These are phyloP conservation scores for Hippocampus guttulatus DNA, from an alignment of 2,113 vertebrate genomes.

Conservation along the genomic window DNA sequence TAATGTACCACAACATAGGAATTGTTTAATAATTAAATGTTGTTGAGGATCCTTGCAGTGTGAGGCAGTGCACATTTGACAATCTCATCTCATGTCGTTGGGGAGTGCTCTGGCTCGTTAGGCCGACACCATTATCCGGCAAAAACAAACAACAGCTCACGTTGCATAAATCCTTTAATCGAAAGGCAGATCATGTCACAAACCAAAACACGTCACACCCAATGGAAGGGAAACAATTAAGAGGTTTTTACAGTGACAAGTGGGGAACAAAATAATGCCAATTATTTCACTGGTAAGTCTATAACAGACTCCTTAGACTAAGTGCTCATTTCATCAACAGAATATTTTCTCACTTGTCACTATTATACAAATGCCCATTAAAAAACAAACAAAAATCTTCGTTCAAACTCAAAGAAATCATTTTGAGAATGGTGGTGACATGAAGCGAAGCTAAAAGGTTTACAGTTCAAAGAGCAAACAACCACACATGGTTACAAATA, in stretches of 20 bases:
- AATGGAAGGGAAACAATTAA: slow-evolving; percentile 23
- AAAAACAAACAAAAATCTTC: background rate
- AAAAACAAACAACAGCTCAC: slow-evolving; percentile 21
- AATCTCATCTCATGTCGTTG: slow-evolving; percentile 26
- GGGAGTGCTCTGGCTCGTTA: slow-evolving; percentile 15
- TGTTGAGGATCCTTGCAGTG: background rate
- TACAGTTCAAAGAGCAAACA: background rate
- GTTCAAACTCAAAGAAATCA: background rate
- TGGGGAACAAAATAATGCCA: background rate
- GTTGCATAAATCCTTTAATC: slow-evolving; percentile 60
- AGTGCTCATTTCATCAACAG: background rate
- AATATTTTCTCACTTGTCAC: background rate
- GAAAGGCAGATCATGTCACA: slow-evolving; percentile 50
- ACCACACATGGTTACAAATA: background rate
- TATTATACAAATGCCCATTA: background rate
- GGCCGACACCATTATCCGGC: slow-evolving; percentile 18
- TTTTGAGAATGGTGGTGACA: background rate
- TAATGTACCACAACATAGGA: slow-evolving; percentile 2
- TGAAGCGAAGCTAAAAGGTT: background rate
- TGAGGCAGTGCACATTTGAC: slow-evolving; percentile 13
- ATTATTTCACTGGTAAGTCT: slow-evolving; percentile 15
- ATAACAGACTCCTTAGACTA: slow-evolving; percentile 31
- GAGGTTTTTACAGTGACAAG: slow-evolving; percentile 1
- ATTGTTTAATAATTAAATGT: slow-evolving; percentile 17
- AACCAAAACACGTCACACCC: slow-evolving; percentile 46